These are phyloP conservation scores for Escarpia spicata DNA, from an alignment of 2,888 invertebrate genomes.

Conservation along the genomic window DNA sequence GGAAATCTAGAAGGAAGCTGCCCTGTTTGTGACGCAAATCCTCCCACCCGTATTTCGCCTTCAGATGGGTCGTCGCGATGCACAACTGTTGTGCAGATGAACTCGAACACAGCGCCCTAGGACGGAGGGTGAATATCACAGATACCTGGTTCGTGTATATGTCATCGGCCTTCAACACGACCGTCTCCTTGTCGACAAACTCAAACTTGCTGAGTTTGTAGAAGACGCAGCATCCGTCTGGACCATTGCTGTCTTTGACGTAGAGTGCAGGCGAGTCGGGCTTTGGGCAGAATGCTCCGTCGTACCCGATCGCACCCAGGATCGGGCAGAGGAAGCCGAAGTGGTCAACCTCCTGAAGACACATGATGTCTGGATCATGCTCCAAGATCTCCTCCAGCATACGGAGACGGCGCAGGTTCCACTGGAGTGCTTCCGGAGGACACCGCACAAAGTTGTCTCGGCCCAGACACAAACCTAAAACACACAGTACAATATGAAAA, in stretches of 20 bases:
- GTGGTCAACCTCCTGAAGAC: slow-evolving; percentile 82
- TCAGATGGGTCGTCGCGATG: slow-evolving; percentile 79
- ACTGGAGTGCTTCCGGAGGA: slow-evolving; percentile 77
- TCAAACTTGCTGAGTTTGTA: slow-evolving; percentile 75
- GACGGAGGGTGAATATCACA: slow-evolving; percentile 70
- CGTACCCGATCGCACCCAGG: slow-evolving; percentile 31
- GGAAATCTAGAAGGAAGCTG: slow-evolving; percentile 45
- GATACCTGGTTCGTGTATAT: slow-evolving; percentile 69
- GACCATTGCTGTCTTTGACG: slow-evolving; percentile 77
- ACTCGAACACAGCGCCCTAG: slow-evolving; percentile 56
- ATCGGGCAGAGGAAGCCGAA: slow-evolving; percentile 71
- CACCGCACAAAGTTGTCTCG: slow-evolving; percentile 79
- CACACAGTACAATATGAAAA: background rate
- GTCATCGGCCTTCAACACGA: slow-evolving; percentile 44
- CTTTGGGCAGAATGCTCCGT: slow-evolving; percentile 78
- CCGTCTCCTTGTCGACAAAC: slow-evolving; percentile 63
- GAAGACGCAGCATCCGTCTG: slow-evolving; percentile 83
- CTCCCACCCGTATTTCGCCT: slow-evolving; percentile 74
- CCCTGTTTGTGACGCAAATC: slow-evolving; percentile 53
- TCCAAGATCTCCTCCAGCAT: slow-evolving; percentile 78
- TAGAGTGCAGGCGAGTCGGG: slow-evolving; percentile 82
- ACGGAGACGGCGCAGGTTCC: slow-evolving; percentile 75
- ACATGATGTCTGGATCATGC: slow-evolving; percentile 77
- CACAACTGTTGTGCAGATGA: slow-evolving; percentile 73
- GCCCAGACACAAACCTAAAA: slow-evolving; percentile 75